Base-by-base conservation (phyloP, 2,888 invertebrate genomes). In the Polymixis flavicincta region DNA sequence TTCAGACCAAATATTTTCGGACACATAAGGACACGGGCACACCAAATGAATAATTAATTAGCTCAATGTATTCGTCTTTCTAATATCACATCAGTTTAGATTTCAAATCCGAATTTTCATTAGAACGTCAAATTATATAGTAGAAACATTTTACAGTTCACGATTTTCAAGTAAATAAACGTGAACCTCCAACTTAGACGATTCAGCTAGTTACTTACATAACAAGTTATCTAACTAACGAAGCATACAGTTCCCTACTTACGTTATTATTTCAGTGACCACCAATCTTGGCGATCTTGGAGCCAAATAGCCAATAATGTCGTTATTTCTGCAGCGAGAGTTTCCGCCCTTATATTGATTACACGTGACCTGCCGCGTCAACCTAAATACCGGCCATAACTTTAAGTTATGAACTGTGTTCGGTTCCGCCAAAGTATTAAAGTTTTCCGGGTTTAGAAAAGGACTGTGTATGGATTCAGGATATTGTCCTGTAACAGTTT, bases 321-420 rank as follows among this genome's bases (percentile, higher is more conserved):
- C 63, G 60, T 76, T 72, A 67, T 84, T 71, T 80, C 63, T 73
- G 61, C 70, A 71, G 67, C 70, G 76, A 65, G 48, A 71, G 76
- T 32, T 81, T 65, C 82, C 82, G 85, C 85, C 82, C 82, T 85
- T 70, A 52, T 83, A 83, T 83, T 83, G 82, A 83, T 83, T 85
- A 76, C 85, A 82, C 64, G 85, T 81, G 82, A 85, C 82, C 85
- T 55, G 57, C 28, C 85, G 71, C 73, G 28, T 66, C 82, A 83
- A 83, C 82, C 82, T 74, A 71, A 85, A 83, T 83, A 81, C 52
- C 70, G 50, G 71, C 52, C 60, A 77, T 77, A 85, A 85, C 71
- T 81, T 71, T 48, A 69, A 61, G 74, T 82, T 82, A 81, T 81
- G 77, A 71, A 72, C 14, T 73, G 45, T 63, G 70, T 25, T 57